These are phyloP conservation scores for Scolopax bukidnonensis DNA, from an alignment of 2,797 vertebrate species.

Conservation along the genomic window DNA sequence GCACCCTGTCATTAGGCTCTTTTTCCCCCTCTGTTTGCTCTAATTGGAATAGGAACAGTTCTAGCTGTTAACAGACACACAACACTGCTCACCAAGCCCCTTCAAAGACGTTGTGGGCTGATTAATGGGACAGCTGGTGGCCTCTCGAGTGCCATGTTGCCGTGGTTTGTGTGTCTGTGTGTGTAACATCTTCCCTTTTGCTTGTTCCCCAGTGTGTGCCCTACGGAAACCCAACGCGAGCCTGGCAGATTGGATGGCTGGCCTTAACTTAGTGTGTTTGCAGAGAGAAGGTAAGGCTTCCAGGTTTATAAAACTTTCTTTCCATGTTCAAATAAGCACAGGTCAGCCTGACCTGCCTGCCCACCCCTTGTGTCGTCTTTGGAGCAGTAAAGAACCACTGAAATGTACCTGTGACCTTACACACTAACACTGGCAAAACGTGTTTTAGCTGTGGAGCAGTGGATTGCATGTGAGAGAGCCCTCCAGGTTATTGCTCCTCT, in stretches of 20 bases:
- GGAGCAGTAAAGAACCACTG: not conserved
- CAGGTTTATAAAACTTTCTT: not conserved
- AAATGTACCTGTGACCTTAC: not conserved
- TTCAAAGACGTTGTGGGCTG: not conserved
- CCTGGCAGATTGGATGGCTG: not conserved
- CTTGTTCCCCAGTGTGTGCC: not conserved
- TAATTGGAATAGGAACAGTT: not conserved
- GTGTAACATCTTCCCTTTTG: not conserved
- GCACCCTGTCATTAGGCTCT: not conserved
- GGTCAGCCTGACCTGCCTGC: not conserved
- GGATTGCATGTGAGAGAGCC: not conserved
- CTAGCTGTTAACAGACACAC: not conserved
- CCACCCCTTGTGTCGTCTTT: not conserved
- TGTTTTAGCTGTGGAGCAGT: not conserved
- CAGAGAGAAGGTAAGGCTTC: not conserved
- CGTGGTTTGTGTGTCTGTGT: too few relatives aligned
- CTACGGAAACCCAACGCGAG: not conserved
- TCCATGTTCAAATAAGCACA: not conserved
- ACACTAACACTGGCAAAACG: not conserved
- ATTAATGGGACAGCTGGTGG: not conserved
- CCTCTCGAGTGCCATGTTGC: not conserved
- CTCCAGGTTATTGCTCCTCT: not conserved
- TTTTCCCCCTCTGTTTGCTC: not conserved
- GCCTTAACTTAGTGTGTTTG: not conserved
- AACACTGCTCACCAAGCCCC: not conserved